Evolutionary conservation across 2,113 vertebrate genomes (phyloP).

Genomic region (Halcyon senegalensis): DNA sequence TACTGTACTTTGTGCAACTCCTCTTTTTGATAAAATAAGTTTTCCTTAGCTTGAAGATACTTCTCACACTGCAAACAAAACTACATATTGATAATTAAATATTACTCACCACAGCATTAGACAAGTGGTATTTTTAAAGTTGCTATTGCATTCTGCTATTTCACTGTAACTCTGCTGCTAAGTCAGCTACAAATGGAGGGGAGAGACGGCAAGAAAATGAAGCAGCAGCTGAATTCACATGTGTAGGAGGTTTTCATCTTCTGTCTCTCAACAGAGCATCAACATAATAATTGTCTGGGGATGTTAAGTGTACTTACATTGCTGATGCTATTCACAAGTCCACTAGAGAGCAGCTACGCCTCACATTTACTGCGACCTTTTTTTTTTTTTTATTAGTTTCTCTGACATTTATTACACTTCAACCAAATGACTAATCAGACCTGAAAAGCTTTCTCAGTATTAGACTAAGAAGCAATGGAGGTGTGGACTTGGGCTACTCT

Average conservation of each 20-base stretch:
- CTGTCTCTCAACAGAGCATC: neutral
- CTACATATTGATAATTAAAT: neutral
- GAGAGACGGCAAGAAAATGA: neutral
- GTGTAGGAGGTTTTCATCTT: neutral
- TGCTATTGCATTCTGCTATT: neutral
- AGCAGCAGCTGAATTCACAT: neutral
- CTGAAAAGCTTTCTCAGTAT: constrained; percentile 70
- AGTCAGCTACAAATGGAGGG: neutral
- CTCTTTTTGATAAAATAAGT: neutral
- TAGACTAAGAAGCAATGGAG: neutral
- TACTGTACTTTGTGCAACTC: neutral
- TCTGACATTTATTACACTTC: constrained; percentile 59
- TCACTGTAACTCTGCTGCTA: neutral
- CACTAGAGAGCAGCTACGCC: constrained; percentile 54
- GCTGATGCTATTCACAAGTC: neutral
- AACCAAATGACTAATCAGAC: constrained; percentile 70
- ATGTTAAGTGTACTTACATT: neutral
- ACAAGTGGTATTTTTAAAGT: neutral
- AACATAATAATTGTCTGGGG: neutral
- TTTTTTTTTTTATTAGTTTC: neutral
- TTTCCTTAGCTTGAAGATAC: neutral
- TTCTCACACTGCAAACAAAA: neutral
- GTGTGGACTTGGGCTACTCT: constrained; percentile 14
- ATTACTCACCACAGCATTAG: neutral
- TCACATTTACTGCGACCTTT: constrained; percentile 20